Percentiles rank a stretch among this genome's conserved stretches.
phyloP scores from a whole-genome alignment of 2,113 vertebrate species.

The Pelecanus crispus region DNA sequence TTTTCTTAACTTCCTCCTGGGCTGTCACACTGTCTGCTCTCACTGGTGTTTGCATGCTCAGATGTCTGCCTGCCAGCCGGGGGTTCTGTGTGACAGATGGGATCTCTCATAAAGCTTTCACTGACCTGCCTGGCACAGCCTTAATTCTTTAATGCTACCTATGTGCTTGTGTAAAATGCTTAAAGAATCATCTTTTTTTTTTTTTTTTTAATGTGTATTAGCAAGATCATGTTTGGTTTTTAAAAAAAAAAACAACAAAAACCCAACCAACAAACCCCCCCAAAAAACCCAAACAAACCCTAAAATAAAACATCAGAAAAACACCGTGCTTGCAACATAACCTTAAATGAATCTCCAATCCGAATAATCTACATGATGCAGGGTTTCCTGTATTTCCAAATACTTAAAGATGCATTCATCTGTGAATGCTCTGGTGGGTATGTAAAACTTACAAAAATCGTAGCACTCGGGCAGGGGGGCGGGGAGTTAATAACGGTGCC shows the following conservation, averaged over 20 bases:
- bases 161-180: not conserved
- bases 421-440: not conserved
- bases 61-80: not conserved
- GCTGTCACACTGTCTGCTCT: not conserved
- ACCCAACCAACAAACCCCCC: no score
- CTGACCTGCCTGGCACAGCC: not conserved
- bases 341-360: not conserved
- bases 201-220: not conserved
- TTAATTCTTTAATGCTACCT: not conserved
- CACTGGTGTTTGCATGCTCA: accelerated
- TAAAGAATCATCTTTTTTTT: not conserved
- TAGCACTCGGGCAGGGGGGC: not conserved
- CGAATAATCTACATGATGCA: not conserved
- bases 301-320: not conserved
- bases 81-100: not conserved
- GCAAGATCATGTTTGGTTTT: not conserved
- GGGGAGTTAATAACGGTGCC: not conserved
- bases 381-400: not conserved
- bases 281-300: no score
- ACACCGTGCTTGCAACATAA: accelerated
- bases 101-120: not conserved
- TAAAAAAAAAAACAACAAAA: not conserved
- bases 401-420: not conserved
- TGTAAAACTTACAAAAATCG: not conserved
- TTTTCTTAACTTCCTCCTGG: not conserved